Evolutionary conservation across 1,140 invertebrate species (phyloP), one percentile per base, ranked within the genome.

Genomic region (Oreohelix idahoensis): DNA sequence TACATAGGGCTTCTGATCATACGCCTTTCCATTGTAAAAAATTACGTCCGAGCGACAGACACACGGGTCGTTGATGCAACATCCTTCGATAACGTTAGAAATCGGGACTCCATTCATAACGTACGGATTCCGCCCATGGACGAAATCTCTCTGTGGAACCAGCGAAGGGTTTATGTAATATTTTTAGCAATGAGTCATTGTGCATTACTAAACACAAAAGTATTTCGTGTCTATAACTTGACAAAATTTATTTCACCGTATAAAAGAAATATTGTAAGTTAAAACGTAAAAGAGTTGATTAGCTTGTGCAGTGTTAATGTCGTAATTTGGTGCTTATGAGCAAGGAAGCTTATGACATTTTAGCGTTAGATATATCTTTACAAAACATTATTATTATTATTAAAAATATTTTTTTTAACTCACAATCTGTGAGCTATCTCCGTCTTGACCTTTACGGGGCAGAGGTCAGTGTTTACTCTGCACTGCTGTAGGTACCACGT

Each of bases 1-100:
- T 51, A 81, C 79, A 51, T 39, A 81, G 2, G 63, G 69, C n/a
- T 81, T 81, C 35, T 81, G 79, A 53, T 81, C 79, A 38, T 81
- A 81, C 5, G 79, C 79, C 45, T 35, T 38, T n/a, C 79, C 79
- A 35, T 81, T 73, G 49, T 81, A 81, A 35, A 81, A 81, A 38
- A 81, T 81, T n/a, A 81, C 79, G 32, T 73, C 79, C 42, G 79
- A 81, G 26, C 79, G 63, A 36, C 79, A 81, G 63, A 15, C 26
- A 39, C 79, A 81, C 0, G 66, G 79, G 42, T 71, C 39, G 23
- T 81, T 39, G 63, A 35, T 51, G 38, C 79, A 79, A 42, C 78
- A 71, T 26, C 79, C 79, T 35, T 81, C 45, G 1, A 51, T 49
- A 23, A 38, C 26, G 39, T 49, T 29, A 38, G 79, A 39, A 36